Evolutionary conservation across 2,888 invertebrate genomes (phyloP).

Genomic region (Aporophyla nigra): DNA sequence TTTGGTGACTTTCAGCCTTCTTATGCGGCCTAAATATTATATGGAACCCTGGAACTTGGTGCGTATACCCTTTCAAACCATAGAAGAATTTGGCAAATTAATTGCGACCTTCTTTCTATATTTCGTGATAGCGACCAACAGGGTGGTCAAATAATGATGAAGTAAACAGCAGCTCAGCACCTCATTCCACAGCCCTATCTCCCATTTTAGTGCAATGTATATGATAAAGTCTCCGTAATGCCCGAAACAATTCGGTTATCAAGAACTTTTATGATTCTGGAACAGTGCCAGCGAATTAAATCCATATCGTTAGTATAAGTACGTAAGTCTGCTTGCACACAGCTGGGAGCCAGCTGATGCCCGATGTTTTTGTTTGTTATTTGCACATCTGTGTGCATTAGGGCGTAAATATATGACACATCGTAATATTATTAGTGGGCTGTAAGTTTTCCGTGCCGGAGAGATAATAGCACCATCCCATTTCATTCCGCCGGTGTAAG

Average conservation of each 20-base stretch:
- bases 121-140: too few species aligned
- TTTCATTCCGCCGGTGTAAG: too few species aligned
- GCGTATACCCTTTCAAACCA: too few species aligned
- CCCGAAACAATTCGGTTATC: slow-evolving; percentile 9
- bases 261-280: slow-evolving; percentile 24
- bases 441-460: not conserved
- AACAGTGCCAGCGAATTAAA: slow-evolving; percentile 34
- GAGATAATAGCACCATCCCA: not conserved
- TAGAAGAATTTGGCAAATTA: too few species aligned
- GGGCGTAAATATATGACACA: not conserved
- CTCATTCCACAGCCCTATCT: too few species aligned
- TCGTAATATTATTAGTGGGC: not conserved
- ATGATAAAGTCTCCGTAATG: not conserved
- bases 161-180: not conserved
- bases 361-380: not conserved
- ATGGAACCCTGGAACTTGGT: too few species aligned
- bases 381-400: not conserved
- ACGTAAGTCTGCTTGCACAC: not conserved
- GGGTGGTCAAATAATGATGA: not conserved
- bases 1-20: too few species aligned
- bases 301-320: slow-evolving; percentile 14
- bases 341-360: slow-evolving; percentile 20
- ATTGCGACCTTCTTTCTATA: too few species aligned
- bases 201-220: not conserved
- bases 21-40: too few species aligned